Percentiles rank a stretch among this genome's conserved stretches.
These are phyloP conservation scores for Nemotelus pantherinus DNA, from an alignment of 2,888 invertebrate genomes.

Conservation along the genomic window DNA sequence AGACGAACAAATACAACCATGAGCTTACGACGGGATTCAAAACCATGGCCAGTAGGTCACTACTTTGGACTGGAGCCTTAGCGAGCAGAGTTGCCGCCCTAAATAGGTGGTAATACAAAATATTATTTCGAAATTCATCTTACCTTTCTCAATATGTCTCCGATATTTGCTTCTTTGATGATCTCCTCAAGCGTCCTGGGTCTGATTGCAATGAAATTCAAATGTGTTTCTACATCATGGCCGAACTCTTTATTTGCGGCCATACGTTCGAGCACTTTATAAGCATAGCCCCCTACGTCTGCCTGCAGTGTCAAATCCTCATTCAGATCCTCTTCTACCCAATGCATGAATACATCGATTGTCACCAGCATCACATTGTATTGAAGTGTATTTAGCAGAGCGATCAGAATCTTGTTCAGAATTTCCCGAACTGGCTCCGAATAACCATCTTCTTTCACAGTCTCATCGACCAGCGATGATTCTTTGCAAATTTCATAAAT, in stretches of 20 bases:
- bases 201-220: conserved; percentile 56
- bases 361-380: conserved; percentile 57
- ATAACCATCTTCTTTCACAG: conserved; percentile 6
- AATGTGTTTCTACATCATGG: conserved; percentile 56
- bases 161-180: conserved; percentile 56
- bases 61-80: no score
- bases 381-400: conserved; percentile 57
- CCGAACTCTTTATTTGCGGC: conserved; percentile 53
- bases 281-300: conserved; percentile 56
- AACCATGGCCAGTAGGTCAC: no score
- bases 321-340: conserved; percentile 58
- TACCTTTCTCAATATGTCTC: conserved; percentile 55
- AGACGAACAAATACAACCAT: no score
- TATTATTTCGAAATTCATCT: not conserved
- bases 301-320: conserved; percentile 56
- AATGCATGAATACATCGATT: conserved; percentile 57
- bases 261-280: conserved; percentile 55
- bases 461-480: conserved; percentile 36
- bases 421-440: conserved; percentile 52
- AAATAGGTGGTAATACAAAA: no score
- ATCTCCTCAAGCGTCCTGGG: conserved; percentile 56
- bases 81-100: no score
- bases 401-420: conserved; percentile 56
- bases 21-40: no score
- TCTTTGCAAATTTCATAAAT: conserved; percentile 56